A percentile compares a stretch with the other conserved stretches of the same genome.
Evolutionary conservation across 2,888 invertebrate species (phyloP).

Genomic region (Drosophila vallismaia): DNA sequence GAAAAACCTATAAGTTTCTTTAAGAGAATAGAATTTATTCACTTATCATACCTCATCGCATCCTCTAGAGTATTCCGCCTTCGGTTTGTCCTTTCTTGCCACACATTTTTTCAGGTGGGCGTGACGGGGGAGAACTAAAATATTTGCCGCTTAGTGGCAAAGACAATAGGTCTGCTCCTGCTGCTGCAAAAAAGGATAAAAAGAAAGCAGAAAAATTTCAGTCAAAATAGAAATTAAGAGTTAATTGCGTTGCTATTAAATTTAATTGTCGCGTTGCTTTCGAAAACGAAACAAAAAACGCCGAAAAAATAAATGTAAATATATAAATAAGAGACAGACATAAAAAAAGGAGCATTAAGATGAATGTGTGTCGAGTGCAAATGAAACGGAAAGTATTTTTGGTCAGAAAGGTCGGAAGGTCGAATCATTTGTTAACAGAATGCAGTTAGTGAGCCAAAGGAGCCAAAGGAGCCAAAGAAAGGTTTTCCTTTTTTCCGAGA

Average conservation of each 20-base stretch:
- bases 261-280: conserved; percentile 73
- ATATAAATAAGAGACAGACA: conserved; percentile 2
- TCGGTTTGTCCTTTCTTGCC: conserved; percentile 8
- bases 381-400: conserved; percentile 63
- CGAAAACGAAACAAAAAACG: conserved; percentile 8
- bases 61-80: not conserved
- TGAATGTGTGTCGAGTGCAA: conserved; percentile 60
- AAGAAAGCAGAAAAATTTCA: conserved; percentile 37
- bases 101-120: conserved; percentile 19
- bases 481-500: too few relatives aligned
- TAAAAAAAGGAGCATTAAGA: conserved; percentile 50
- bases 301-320: not conserved
- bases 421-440: conserved; percentile 35
- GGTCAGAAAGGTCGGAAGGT: conserved; percentile 23
- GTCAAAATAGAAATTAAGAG: conserved; percentile 73
- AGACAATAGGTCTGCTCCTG: conserved; percentile 51
- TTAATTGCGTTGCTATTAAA: conserved; percentile 77
- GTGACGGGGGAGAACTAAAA: conserved; percentile 23
- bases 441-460: conserved; percentile 3
- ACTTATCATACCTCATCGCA: too few relatives aligned
- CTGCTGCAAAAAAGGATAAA: conserved; percentile 4
- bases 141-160: conserved; percentile 37
- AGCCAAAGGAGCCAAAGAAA: too few relatives aligned
- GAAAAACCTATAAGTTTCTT: too few relatives aligned
- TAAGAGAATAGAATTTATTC: too few relatives aligned